Percentiles rank a stretch among this genome's conserved stretches.
These are phyloP conservation scores for Brenthis daphne DNA, from an alignment of 2,888 invertebrate species.

Conservation along the genomic window DNA sequence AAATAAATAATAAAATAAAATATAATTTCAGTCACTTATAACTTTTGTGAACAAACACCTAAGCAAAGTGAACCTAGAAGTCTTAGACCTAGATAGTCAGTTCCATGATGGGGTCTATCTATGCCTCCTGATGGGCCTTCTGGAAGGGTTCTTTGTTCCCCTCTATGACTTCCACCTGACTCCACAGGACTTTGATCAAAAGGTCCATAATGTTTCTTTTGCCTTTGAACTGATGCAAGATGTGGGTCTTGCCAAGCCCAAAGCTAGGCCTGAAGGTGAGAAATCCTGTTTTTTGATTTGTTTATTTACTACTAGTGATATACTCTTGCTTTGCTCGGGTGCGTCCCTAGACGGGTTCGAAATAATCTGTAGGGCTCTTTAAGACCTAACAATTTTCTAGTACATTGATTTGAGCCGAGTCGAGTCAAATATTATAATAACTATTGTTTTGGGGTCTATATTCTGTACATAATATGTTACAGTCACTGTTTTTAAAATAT, in stretches of 20 bases:
- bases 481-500: no score
- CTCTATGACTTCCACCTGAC: slow-evolving; percentile 96
- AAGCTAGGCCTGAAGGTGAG: slow-evolving; percentile 97
- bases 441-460: no score
- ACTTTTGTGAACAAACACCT: slow-evolving; percentile 99
- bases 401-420: no score
- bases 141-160: slow-evolving; percentile 99
- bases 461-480: no score
- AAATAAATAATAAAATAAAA: neutral
- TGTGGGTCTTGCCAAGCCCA: slow-evolving; percentile 95
- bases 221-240: slow-evolving; percentile 99
- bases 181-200: slow-evolving; percentile 94
- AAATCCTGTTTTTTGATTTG: neutral
- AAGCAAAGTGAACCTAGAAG: slow-evolving; percentile 97
- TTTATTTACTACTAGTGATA: neutral
- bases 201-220: slow-evolving; percentile 97
- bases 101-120: slow-evolving; percentile 99
- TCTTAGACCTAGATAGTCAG: slow-evolving; percentile 94
- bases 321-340: no score
- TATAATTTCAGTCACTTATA: slow-evolving; percentile 89
- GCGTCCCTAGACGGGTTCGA: no score
- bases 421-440: no score
- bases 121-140: slow-evolving; percentile 95
- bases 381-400: no score
- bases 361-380: no score